Base-by-base conservation (phyloP, 1,140 invertebrate genomes). In the Brachionus plicatilis region DNA sequence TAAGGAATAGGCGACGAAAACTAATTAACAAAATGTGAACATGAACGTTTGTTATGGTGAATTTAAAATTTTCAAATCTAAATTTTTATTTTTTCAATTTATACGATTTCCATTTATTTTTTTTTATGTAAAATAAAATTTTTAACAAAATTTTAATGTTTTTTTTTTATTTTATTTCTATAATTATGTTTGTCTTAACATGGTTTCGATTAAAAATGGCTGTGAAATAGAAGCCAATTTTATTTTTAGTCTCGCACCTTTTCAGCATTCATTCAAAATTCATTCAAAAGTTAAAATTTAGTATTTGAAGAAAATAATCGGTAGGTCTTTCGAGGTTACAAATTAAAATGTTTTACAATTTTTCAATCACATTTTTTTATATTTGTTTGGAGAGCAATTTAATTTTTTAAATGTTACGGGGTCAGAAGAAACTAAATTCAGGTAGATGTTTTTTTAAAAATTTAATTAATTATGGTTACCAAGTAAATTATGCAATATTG, bases 401-500 rank as follows among this genome's bases (percentile, higher is more conserved):
- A 5, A 14, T 53, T 17, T 53, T 53, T 47, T 47, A 56, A 60
- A 60, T 20, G 17, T 20, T 27, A 8, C 0, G 9, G 2, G n/a
- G 20, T 20, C 17, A 60, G 0, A 0, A 20, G 3, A 27, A 60
- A 17, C 27, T 60, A 9, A 60, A 20, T 24, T 24, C n/a, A 60
- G 53, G 17, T 20, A 60, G 53, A 60, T 60, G 20, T 6, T 20
- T 7, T 47, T 47, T 20, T 60, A 27, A 9, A 6, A 8, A 27
- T 24, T 6, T 17, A 60, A 60, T 60, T 60, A 60, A 60, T 56
- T 17, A 56, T 24, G 53, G 53, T 60, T 60, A 60, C 53, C 53
- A 70, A 70, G 37, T 33, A 27, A 41, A 70, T 41, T 70, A 70
- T 37, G 66, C 66, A 70, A 70, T 70, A 70, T 70, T 70, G 66